Evolutionary conservation across 2,113 vertebrate genomes (phyloP).

Genomic region (Lonchura striata): DNA sequence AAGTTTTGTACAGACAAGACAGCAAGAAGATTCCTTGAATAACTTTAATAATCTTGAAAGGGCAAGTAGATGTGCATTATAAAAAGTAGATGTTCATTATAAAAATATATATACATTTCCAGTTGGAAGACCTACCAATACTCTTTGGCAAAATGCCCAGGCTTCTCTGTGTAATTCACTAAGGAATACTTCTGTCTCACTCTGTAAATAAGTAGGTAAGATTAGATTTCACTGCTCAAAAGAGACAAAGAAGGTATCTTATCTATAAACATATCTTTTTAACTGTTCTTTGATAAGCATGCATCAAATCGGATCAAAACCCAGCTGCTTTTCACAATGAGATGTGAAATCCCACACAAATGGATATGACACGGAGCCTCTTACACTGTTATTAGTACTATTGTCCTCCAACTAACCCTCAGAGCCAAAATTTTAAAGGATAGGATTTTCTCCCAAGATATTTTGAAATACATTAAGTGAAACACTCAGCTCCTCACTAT

Average conservation of each 20-base stretch:
- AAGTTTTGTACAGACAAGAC: background rate
- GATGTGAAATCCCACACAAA: slow-evolving; percentile 27
- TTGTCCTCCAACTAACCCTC: background rate
- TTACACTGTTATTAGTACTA: background rate
- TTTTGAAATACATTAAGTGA: slow-evolving; percentile 13
- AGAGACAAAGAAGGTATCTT: background rate
- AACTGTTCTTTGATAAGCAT: slow-evolving; percentile 3
- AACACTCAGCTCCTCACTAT: background rate
- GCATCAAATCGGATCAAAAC: background rate
- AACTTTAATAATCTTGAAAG: background rate
- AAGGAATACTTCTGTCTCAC: slow-evolving; percentile 7
- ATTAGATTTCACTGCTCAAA: slow-evolving; percentile 24
- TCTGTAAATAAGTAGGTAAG: slow-evolving; percentile 2
- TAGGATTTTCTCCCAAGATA: slow-evolving; percentile 39
- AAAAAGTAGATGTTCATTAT: background rate
- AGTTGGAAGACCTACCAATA: background rate
- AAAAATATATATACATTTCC: background rate
- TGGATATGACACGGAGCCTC: background rate
- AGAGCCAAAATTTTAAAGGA: slow-evolving; percentile 11
- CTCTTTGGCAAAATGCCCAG: background rate
- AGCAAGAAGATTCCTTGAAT: background rate
- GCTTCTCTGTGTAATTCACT: background rate
- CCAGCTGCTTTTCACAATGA: background rate
- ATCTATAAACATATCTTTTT: slow-evolving; percentile 8
- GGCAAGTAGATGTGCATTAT: background rate